Percentiles rank a stretch among this genome's conserved stretches.
Conservation (phyloP, 2,888 invertebrate species). For the Phymatocera aterrima region DNA sequence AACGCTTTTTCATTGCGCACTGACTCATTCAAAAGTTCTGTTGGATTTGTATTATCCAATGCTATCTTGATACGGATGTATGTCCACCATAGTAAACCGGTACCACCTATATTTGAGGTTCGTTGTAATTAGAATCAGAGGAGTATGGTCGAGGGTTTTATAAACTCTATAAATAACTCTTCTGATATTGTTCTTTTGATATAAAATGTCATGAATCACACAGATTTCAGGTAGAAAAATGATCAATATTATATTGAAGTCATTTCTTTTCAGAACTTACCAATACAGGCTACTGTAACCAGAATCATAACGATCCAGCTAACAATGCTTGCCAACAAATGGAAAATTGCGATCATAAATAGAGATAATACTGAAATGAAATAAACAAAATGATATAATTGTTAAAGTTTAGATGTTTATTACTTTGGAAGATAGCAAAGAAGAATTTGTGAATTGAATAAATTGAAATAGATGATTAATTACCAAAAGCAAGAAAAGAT, state of each 20-base stretch:
- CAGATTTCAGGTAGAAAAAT: too few relatives aligned
- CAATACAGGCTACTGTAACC: constrained; percentile 85
- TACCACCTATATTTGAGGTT: constrained; percentile 75
- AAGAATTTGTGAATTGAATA: constrained; percentile 28
- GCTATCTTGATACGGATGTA: constrained; percentile 86
- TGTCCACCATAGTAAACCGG: constrained; percentile 91
- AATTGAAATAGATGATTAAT: constrained; percentile 65
- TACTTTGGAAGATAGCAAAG: constrained; percentile 21
- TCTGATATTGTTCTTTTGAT: too few relatives aligned
- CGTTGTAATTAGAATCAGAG: not conserved
- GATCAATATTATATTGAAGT: not conserved
- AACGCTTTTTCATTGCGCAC: constrained; percentile 92
- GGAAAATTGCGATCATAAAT: constrained; percentile 88
- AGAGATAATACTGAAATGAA: constrained; percentile 85
- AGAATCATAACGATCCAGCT: constrained; percentile 92
- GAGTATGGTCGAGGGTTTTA: not conserved
- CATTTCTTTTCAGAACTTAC: constrained; percentile 68
- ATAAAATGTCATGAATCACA: not conserved
- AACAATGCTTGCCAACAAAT: constrained; percentile 88
- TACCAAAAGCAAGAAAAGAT: constrained; percentile 89
- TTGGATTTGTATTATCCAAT: constrained; percentile 77
- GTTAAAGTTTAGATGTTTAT: not conserved
- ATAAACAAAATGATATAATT: constrained; percentile 36
- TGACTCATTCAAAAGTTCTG: constrained; percentile 83
- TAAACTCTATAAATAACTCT: not conserved